Evolutionary conservation across 2,113 vertebrate genomes (phyloP).

Genomic region (Rostratula benghalensis): DNA sequence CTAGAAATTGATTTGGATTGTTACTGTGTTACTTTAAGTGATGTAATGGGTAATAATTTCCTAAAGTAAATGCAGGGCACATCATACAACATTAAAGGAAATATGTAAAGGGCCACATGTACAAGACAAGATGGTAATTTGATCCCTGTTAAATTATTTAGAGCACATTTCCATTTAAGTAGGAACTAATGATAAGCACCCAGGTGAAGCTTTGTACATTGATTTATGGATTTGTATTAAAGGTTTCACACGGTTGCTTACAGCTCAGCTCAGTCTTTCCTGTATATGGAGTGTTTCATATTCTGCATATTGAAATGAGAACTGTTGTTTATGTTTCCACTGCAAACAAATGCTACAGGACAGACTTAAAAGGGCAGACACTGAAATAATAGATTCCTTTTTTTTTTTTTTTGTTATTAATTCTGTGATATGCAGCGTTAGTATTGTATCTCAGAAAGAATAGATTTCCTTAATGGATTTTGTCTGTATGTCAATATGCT

Average conservation of each 20-base stretch:
- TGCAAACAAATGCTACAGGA: background rate
- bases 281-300: background rate
- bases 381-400: background rate
- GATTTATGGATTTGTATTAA: conserved; percentile 45
- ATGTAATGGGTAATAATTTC: conserved; percentile 32
- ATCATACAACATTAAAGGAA: conserved; percentile 47
- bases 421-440: background rate
- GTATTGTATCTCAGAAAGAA: background rate
- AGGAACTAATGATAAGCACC: conserved; percentile 43
- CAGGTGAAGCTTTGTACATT: conserved; percentile 28
- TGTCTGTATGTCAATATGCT: background rate
- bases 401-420: background rate
- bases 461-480: background rate
- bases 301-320: background rate
- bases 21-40: conserved; percentile 27
- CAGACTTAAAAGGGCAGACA: background rate
- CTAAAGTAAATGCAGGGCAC: conserved; percentile 14
- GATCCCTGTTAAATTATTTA: conserved; percentile 57
- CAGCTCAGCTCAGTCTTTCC: background rate
- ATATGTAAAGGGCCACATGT: conserved; percentile 1
- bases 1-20: background rate
- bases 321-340: background rate
- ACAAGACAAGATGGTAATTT: conserved; percentile 43
- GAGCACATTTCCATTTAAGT: conserved; percentile 47
- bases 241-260: conserved; percentile 35